phyloP scores from a whole-genome alignment of 1,140 invertebrate species.

The Whitmania pigra region DNA sequence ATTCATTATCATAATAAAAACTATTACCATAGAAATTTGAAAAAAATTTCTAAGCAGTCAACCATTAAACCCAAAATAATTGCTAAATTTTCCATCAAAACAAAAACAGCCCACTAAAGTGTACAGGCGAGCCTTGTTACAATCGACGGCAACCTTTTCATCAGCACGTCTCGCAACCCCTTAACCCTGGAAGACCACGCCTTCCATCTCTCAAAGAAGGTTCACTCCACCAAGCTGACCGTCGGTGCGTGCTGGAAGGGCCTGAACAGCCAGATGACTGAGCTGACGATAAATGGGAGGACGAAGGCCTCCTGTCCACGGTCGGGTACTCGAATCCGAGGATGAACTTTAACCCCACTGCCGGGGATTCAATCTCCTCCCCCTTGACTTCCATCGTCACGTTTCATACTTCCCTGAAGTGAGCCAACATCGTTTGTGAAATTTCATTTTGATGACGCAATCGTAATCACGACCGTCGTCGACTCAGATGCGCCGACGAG shows the following conservation, averaged over 20 bases:
- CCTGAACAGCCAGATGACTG: constrained; percentile 56
- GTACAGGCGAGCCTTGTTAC: too few relatives aligned
- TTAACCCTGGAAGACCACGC: constrained; percentile 99
- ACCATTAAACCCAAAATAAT: too few relatives aligned
- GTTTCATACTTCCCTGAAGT: constrained; percentile 1
- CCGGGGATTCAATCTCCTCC: constrained; percentile 65
- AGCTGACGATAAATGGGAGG: constrained; percentile 77
- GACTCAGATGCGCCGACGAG: not conserved
- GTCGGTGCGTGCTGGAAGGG: constrained; percentile 96
- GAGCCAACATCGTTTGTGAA: not conserved
- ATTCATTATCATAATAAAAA: too few relatives aligned
- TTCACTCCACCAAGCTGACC: constrained; percentile 62
- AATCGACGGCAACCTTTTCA: constrained; percentile 79
- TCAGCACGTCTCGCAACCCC: constrained; percentile 68
- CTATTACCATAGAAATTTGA: too few relatives aligned
- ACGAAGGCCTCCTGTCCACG: constrained; percentile 70
- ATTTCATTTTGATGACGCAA: too few relatives aligned
- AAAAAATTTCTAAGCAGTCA: too few relatives aligned
- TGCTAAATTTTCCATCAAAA: too few relatives aligned
- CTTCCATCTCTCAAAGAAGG: constrained; percentile 70
- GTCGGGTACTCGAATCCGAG: constrained; percentile 80
- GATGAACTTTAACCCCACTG: constrained; percentile 75
- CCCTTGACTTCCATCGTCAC: constrained; percentile 34
- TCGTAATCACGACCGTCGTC: too few relatives aligned
- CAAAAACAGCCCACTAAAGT: too few relatives aligned